These are phyloP conservation scores for Ctenodactylus gundi DNA, from an alignment of 2,113 vertebrate genomes.

Conservation along the genomic window DNA sequence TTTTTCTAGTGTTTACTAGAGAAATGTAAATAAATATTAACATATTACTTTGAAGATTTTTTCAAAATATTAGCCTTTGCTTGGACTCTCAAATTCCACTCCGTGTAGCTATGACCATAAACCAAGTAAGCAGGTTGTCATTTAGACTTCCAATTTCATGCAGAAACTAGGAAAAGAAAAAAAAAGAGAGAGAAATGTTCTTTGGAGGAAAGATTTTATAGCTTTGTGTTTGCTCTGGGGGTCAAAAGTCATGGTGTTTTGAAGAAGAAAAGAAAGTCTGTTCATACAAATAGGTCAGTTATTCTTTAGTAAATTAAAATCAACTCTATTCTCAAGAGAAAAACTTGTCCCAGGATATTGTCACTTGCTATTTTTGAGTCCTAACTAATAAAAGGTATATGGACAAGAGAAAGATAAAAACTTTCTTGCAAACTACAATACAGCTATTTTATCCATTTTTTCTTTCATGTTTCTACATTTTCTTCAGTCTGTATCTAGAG, in stretches of 20 bases:
- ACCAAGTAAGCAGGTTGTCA: neutral
- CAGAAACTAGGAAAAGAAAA: neutral
- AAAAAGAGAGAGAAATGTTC: neutral
- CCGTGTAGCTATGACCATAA: neutral
- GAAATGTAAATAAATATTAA: neutral
- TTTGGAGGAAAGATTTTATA: neutral
- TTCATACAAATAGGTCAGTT: neutral
- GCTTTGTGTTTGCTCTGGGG: neutral
- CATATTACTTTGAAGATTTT: neutral
- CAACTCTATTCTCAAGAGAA: neutral
- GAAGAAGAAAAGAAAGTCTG: neutral
- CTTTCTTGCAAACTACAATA: neutral
- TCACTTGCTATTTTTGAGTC: neutral
- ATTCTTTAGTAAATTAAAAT: neutral
- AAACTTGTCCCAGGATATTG: neutral
- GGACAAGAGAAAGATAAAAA: neutral
- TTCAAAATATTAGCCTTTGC: neutral
- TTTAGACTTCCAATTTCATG: neutral
- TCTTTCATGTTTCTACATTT: neutral
- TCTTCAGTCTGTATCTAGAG: neutral
- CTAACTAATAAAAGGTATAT: neutral
- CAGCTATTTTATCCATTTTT: neutral
- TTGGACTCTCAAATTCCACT: neutral
- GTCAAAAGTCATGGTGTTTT: neutral
- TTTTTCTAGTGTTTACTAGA: neutral